Base-by-base conservation (phyloP, 2,888 invertebrate species). In the Drosophila conformis region DNA sequence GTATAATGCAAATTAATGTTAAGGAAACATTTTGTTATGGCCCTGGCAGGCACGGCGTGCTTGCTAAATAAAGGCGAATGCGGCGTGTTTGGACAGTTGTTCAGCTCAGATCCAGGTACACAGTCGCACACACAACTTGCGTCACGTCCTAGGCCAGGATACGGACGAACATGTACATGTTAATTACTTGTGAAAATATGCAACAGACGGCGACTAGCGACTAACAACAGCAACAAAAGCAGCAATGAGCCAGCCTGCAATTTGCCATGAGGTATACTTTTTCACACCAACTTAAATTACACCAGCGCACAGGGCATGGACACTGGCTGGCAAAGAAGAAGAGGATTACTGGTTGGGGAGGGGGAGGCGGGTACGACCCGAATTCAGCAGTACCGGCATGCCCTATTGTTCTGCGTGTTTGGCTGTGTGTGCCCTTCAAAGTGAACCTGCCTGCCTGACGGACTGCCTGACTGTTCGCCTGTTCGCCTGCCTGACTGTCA, bases 101-200 rank as follows among this genome's bases (percentile, higher is more conserved):
- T 79, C 76, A 70, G 72, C 69, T 38, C 54, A 62, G 53, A 68
- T 73, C 46, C 60, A 63, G 52, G 51, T 38, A 15, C 31, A 65
- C 10, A 40, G 2, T 18, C 8, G 8, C 48, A 53, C n/a, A 40
- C 27, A 72, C 33, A 67, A n/a, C 51, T 60, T 52, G 42, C 60
- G 38, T 27, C 57, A 61, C 67, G 70, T 63, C 78, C 78, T 78
- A 64, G 78, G 53, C 60, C 40, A 66, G 69, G 42, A 67, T 66
- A 74, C 69, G 77, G 64, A 77, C 69, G 60, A 57, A 69, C 85
- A 64, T 76, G 82, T 82, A 87, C 86, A 87, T 88, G 88, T 86
- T 87, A 88, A 87, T 87, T 87, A 87, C 86, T 87, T 88, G 86
- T 88, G 88, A 88, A 87, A 87, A 87, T 87, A 87, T 83, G 86